Evolutionary conservation across 2,113 vertebrate genomes (phyloP).

Genomic region (Odocoileus hemionus): DNA sequence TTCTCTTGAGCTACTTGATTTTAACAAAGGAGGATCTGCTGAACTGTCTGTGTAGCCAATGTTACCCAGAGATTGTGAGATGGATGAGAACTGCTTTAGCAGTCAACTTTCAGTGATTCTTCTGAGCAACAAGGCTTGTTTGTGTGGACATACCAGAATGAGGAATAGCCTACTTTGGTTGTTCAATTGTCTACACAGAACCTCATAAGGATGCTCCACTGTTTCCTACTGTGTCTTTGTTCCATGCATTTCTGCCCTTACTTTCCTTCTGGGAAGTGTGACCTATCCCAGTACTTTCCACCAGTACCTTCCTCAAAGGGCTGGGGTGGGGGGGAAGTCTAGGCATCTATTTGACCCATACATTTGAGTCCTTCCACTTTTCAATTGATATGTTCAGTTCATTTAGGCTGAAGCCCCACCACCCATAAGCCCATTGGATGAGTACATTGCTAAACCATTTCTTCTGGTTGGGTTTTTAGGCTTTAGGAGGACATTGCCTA

Average conservation of each 20-base stretch:
- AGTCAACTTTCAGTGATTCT: conserved; percentile 11
- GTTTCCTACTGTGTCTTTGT: not conserved
- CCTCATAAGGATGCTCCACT: not conserved
- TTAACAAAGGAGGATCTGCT: not conserved
- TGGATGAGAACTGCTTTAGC: not conserved
- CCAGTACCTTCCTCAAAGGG: not conserved
- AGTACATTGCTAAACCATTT: conserved; percentile 28
- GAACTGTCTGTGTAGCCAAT: not conserved
- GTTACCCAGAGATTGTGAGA: not conserved
- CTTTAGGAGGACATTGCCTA: not conserved
- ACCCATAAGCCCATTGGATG: not conserved
- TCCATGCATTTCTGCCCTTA: not conserved
- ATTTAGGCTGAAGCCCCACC: not conserved
- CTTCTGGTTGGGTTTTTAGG: not conserved
- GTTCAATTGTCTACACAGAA: not conserved
- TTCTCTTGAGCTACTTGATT: conserved; percentile 20
- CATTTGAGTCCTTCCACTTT: not conserved
- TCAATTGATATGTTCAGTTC: not conserved
- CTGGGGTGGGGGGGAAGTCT: not conserved
- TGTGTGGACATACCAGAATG: not conserved
- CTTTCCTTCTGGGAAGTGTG: not conserved
- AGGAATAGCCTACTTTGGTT: not conserved
- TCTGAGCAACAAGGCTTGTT: conserved; percentile 6
- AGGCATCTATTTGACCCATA: not conserved
- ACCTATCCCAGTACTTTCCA: not conserved